Conservation (phyloP, 2,888 invertebrate genomes). For the Plemyria rubiginata region DNA sequence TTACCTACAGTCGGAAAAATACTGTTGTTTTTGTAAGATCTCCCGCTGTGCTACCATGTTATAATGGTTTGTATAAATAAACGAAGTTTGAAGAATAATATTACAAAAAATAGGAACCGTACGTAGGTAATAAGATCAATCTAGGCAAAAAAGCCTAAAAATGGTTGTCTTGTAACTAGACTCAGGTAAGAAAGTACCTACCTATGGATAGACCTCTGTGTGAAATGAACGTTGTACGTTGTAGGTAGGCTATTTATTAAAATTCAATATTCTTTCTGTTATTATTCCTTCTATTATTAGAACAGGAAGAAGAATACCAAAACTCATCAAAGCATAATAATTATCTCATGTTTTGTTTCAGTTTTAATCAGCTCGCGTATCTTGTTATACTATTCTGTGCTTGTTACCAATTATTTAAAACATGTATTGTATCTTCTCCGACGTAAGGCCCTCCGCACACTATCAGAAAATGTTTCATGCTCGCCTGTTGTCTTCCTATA, state of each 20-base stretch:
- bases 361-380: background rate
- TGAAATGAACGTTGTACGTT: too few relatives aligned
- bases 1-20: constrained; percentile 30
- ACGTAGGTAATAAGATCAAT: too few relatives aligned
- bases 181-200: too few relatives aligned
- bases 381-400: too few relatives aligned
- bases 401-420: background rate
- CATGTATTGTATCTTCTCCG: background rate
- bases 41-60: constrained; percentile 24
- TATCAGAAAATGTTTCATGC: background rate
- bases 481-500: too few relatives aligned
- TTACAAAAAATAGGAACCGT: background rate
- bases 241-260: too few relatives aligned
- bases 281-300: background rate
- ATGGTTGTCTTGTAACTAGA: too few relatives aligned
- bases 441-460: background rate
- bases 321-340: background rate
- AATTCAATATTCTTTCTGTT: too few relatives aligned
- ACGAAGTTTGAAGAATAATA: background rate
- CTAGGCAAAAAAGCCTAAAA: too few relatives aligned
- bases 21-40: constrained; percentile 37
- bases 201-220: too few relatives aligned
- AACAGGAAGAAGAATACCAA: background rate
- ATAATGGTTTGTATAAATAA: background rate
- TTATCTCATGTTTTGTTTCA: background rate